phyloP scores from a whole-genome alignment of 1,140 invertebrate species.

The Aphelinus atriplicis region DNA sequence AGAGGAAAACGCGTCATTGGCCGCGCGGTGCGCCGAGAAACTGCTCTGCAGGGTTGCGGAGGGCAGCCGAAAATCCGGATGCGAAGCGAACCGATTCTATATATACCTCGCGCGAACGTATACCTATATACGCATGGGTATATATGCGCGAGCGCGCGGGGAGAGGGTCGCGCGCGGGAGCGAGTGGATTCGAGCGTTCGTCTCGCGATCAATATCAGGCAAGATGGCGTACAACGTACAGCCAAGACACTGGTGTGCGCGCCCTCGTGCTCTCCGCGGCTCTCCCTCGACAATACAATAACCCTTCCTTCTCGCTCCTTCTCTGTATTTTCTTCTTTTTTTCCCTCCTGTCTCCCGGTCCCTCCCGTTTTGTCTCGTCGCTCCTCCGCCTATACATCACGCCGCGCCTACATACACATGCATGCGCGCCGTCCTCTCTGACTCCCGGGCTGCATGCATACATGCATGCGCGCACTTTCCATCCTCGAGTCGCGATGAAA shows the following conservation, averaged over 20 bases:
- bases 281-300: not conserved
- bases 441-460: slow-evolving; percentile 39
- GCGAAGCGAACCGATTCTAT: not conserved
- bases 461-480: slow-evolving; percentile 46
- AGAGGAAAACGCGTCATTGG: no score
- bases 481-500: slow-evolving; percentile 38
- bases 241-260: slow-evolving; percentile 9
- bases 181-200: slow-evolving; percentile 59
- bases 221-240: slow-evolving; percentile 60
- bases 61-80: no score
- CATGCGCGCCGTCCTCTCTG: slow-evolving; percentile 51
- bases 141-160: not conserved
- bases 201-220: slow-evolving; percentile 65
- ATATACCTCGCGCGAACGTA: no score
- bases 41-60: no score
- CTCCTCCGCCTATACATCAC: not conserved
- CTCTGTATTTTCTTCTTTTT: no score
- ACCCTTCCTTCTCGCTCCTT: no score
- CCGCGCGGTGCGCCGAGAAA: no score
- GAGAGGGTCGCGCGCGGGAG: slow-evolving; percentile 34
- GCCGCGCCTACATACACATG: slow-evolving; percentile 53
- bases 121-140: slow-evolving; percentile 11
- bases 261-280: not conserved
- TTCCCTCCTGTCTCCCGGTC: not conserved
- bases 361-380: not conserved